Evolutionary conservation across 1,140 invertebrate species (phyloP), one percentile per base, ranked within the genome.

Genomic region (Amyelois transitella): DNA sequence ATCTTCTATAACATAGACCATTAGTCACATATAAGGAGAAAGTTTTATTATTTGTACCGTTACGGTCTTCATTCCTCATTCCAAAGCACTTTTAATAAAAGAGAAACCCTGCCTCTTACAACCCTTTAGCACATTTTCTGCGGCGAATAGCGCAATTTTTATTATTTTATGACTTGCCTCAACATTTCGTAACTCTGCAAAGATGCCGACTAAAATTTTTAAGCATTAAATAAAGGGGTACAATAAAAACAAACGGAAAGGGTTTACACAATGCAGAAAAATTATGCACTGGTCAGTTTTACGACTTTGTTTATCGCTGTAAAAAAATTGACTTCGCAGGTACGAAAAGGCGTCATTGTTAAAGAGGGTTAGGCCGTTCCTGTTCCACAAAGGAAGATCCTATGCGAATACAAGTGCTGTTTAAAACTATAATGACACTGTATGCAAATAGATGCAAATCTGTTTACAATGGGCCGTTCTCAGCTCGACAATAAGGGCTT

Each of bases 261-360:
- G 81, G 81, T 88, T 84, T 77, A 74, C 53, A 84, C 74, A 85
- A 86, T 85, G 81, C 81, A 72, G 81, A 85, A 85, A n/a, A 81
- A 84, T 84, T 87, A 85, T 79, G 81, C 81, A 81, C 84, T 77
- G 53, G 56, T 71, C 47, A 71, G 69, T 78, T 86, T 80, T 84
- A 81, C 66, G 72, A 72, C 52, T 51, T 61, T 58, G 67, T 72
- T 53, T 69, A 72, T 72, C 66, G 61, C 50, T 55, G 32, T 19
- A 73, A 81, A 81, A 75, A 74, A 66, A 54, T 58, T 56, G 59
- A 76, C 75, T 81, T 79, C 55, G 75, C 83, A 86, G 83, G 83
- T 86, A 84, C 70, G 71, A 77, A 77, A 74, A 71, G 57, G 54
- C 38, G 43, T 60, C 53, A 56, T 73, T 75, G 68, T 69, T 57